phyloP scores from a whole-genome alignment of 1,140 invertebrate genomes.

The Acromyrmex echinatior region DNA sequence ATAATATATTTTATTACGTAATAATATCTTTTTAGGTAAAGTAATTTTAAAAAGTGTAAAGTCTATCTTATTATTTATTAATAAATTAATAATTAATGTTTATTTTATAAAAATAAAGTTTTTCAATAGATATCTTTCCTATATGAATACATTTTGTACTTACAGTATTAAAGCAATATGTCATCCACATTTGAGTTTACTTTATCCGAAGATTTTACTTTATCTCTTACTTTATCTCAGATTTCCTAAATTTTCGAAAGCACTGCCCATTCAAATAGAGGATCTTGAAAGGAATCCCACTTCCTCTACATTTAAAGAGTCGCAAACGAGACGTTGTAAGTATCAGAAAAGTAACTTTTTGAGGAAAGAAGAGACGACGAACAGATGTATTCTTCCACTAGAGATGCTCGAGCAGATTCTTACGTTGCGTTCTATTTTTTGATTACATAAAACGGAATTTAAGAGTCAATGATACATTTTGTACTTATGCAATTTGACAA shows the following conservation, averaged over 20 bases:
- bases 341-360: slow-evolving; percentile 37
- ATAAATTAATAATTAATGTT: too few species aligned
- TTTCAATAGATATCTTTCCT: too few species aligned
- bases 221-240: neutral
- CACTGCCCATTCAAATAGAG: neutral
- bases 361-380: neutral
- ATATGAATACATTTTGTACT: too few species aligned
- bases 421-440: slow-evolving; percentile 21
- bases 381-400: slow-evolving; percentile 26
- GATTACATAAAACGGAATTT: slow-evolving; percentile 12
- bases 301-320: neutral
- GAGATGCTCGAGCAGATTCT: neutral
- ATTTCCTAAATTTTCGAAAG: slow-evolving; percentile 13
- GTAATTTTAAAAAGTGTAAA: too few species aligned
- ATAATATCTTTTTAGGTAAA: too few species aligned
- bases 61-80: too few species aligned
- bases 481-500: too few species aligned
- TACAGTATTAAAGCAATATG: slow-evolving; percentile 40
- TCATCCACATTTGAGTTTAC: slow-evolving; percentile 2
- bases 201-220: neutral
- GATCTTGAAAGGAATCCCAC: neutral
- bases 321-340: slow-evolving; percentile 1
- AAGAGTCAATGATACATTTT: neutral
- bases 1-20: too few species aligned
- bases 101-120: too few species aligned